Conservation (phyloP, 2,888 invertebrate genomes). For the Pollenia angustigena region DNA sequence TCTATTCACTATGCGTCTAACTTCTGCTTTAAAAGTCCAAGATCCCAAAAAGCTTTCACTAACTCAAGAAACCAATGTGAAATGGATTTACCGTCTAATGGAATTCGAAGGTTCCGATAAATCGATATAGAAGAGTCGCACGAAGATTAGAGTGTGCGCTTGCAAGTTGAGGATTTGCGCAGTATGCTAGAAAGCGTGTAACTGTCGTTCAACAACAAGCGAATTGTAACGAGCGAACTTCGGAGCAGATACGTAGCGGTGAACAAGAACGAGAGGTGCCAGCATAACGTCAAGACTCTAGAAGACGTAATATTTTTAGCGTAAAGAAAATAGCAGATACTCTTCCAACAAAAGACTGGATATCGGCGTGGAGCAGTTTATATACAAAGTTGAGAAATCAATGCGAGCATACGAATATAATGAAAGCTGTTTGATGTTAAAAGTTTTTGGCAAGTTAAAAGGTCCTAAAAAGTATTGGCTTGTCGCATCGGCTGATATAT, state of each 20-base stretch:
- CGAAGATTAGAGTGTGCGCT: background rate
- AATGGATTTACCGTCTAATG: constrained; percentile 5
- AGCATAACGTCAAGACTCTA: background rate
- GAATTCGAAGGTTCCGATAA: constrained; percentile 27
- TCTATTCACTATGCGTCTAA: no score
- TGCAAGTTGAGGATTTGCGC: constrained; percentile 44
- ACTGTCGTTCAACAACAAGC: constrained; percentile 1
- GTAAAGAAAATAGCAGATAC: constrained; percentile 61
- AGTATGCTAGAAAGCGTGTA: constrained; percentile 12
- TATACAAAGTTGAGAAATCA: constrained; percentile 41
- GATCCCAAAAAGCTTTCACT: constrained; percentile 19
- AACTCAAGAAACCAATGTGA: no score
- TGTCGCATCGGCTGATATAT: constrained; percentile 27
- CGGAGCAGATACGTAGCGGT: background rate
- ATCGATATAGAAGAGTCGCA: constrained; percentile 4
- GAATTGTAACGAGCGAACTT: background rate
- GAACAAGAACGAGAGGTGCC: background rate
- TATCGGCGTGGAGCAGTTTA: constrained; percentile 58
- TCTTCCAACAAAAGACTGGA: constrained; percentile 49
- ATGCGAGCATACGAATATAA: constrained; percentile 54
- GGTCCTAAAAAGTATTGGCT: constrained; percentile 50
- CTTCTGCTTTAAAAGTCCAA: background rate
- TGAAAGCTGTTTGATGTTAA: constrained; percentile 45
- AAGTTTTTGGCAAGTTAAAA: constrained; percentile 45
- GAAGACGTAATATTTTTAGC: background rate